Base-by-base conservation (phyloP, 2,113 vertebrate genomes). In the Ariopsis seemanni region DNA sequence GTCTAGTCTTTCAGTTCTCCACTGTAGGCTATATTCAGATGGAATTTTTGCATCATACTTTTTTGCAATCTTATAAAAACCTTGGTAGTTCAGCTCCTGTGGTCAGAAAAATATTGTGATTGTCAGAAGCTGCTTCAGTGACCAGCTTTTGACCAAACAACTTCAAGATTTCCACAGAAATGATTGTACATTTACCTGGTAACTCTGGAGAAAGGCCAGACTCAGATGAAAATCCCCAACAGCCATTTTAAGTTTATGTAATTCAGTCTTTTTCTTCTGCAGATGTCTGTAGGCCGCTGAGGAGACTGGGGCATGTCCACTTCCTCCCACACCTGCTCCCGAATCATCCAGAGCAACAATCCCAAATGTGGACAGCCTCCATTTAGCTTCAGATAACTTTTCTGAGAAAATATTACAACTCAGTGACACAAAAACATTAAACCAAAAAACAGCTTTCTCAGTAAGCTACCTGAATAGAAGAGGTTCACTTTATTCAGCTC, bases 401-500 rank as follows among this genome's bases (percentile, higher is more conserved):
- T 92, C 92, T 93, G 65, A 12, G 18, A 48, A 84, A 22, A 86
- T 27, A 11, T 74, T 62, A 50, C 7, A 7, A 34, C 15, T 82
- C 69, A 18, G 48, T 25, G 27, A 18, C 20, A 22, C n/a, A 65
- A 58, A 67, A 67, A 69, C 15, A 25, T 65, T 22, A 48, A 57
- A 25, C 57, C 7, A 69, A 69, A 69, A 20, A 14, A 1, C 60
- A 42, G 11, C 22, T 52, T 30, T 79, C n/a, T 52, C 30, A 42
- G 25, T 82, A 34, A 27, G 58, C 86, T 91, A 93, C 92, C 92
- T 91, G 90, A 90, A 85, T 85, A 93, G 81, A 93, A 93, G 80
- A 27, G 78, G 62, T 91, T 90, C 81, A 93, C 91, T 82, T 92
- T 93, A 20, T 85, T 87, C 57, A 92, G 83, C 85, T 93, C 92